Conservation (phyloP, 2,113 vertebrate species). For the Thamnaconus septentrionalis region DNA sequence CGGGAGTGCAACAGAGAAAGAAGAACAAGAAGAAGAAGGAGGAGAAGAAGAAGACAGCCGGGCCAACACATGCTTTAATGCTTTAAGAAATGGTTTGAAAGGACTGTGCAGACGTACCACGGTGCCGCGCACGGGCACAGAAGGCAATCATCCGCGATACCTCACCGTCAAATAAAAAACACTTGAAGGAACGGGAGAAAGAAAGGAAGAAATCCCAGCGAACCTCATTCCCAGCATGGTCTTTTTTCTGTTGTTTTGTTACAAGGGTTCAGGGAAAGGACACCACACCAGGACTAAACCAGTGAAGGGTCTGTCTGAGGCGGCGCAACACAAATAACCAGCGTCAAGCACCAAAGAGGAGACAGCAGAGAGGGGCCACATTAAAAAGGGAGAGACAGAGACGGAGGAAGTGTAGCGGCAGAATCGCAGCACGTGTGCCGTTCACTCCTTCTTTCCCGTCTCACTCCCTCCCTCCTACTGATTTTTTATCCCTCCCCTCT, state of each 20-base stretch:
- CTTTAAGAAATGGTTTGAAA: conserved; percentile 1
- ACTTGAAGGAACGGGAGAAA: conserved; percentile 37
- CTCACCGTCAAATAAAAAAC: conserved; percentile 28
- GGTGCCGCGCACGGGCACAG: too few relatives aligned
- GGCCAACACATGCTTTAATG: conserved; percentile 11
- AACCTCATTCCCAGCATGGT: conserved; percentile 47
- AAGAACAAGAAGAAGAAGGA: background rate
- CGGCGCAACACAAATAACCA: conserved; percentile 60
- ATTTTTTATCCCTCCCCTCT: background rate
- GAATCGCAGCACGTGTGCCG: conserved; percentile 58
- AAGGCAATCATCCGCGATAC: too few relatives aligned
- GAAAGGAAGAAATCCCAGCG: conserved; percentile 30
- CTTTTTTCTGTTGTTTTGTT: conserved; percentile 50
- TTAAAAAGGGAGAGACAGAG: background rate
- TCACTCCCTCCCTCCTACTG: conserved; percentile 1
- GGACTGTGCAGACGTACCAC: conserved; percentile 20
- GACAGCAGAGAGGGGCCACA: background rate
- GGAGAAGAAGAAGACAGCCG: conserved; percentile 15
- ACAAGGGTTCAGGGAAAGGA: conserved; percentile 68
- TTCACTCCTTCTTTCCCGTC: conserved; percentile 16
- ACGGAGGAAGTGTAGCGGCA: conserved; percentile 32
- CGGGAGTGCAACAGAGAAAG: conserved; percentile 2
- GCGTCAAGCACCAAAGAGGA: conserved; percentile 37
- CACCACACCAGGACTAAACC: conserved; percentile 55
- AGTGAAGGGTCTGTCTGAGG: conserved; percentile 39